phyloP scores from a whole-genome alignment of 2,113 vertebrate genomes.

The Macheiramphus alcinus region DNA sequence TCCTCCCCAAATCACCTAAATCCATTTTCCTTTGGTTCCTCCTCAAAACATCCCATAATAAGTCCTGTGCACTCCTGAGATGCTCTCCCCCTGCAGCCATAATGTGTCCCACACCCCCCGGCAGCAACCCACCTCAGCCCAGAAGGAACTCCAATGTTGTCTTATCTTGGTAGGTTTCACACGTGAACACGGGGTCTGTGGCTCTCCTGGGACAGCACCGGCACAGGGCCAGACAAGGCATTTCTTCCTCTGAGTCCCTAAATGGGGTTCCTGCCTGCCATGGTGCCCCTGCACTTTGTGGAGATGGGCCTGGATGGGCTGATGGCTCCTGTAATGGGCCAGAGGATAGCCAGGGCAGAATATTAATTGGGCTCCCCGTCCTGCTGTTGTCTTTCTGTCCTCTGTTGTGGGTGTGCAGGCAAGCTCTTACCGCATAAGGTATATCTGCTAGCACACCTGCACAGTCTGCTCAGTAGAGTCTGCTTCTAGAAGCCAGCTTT shows the following conservation, averaged over 20 bases:
- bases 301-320: neutral
- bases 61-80: neutral
- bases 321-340: neutral
- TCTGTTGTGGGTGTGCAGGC: neutral
- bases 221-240: neutral
- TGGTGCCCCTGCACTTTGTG: neutral
- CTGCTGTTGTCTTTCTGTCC: fast-evolving
- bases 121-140: neutral
- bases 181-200: neutral
- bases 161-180: neutral
- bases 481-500: neutral
- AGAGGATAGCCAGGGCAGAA: neutral
- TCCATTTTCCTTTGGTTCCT: neutral
- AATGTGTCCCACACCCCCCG: neutral
- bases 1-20: neutral
- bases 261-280: neutral
- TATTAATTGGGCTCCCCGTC: neutral
- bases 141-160: neutral
- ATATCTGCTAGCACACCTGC: neutral
- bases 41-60: neutral
- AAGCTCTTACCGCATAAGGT: neutral
- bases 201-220: neutral
- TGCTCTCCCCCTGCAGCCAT: neutral
- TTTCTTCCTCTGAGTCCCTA: neutral
- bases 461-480: neutral